A percentile compares a stretch with the other conserved stretches of the same genome.
Evolutionary conservation across 2,888 invertebrate genomes (phyloP).

Genomic region (Oscheius sp.): DNA sequence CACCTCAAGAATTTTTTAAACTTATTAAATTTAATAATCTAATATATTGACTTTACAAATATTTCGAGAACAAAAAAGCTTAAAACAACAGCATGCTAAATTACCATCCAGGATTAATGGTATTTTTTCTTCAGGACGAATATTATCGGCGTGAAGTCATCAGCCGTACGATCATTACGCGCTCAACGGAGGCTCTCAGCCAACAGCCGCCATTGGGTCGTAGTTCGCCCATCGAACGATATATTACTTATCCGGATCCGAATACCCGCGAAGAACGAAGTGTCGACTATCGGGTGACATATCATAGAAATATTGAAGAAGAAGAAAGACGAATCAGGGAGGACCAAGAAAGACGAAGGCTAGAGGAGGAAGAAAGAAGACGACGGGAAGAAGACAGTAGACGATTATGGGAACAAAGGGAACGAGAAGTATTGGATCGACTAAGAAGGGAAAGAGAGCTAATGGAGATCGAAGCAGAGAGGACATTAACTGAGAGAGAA

Average conservation of each 20-base stretch:
- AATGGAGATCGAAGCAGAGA: conserved; percentile 59
- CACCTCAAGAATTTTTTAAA: no score
- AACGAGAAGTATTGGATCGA: conserved; percentile 60
- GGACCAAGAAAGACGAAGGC: conserved; percentile 51
- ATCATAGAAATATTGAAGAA: conserved; percentile 63
- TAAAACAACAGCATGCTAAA: no score
- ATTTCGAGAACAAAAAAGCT: no score
- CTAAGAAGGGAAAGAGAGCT: conserved; percentile 57
- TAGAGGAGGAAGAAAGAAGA: conserved; percentile 64
- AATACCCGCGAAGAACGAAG: conserved; percentile 51
- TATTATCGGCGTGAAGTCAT: conserved; percentile 68
- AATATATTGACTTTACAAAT: no score
- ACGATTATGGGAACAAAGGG: conserved; percentile 52
- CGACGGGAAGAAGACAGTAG: conserved; percentile 59
- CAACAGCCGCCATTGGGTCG: conserved; percentile 49
- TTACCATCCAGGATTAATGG: no score
- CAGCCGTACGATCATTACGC: conserved; percentile 68
- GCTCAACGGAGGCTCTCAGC: conserved; percentile 66
- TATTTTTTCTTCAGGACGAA: conserved; percentile 55
- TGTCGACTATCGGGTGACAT: conserved; percentile 53
- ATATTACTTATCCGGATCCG: conserved; percentile 51
- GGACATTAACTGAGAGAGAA: conserved; percentile 53
- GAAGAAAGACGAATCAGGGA: conserved; percentile 67
- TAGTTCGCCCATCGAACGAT: conserved; percentile 49
- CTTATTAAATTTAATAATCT: no score